Conservation (phyloP, 2,888 invertebrate genomes). For the Nemotelus nigrinus region DNA sequence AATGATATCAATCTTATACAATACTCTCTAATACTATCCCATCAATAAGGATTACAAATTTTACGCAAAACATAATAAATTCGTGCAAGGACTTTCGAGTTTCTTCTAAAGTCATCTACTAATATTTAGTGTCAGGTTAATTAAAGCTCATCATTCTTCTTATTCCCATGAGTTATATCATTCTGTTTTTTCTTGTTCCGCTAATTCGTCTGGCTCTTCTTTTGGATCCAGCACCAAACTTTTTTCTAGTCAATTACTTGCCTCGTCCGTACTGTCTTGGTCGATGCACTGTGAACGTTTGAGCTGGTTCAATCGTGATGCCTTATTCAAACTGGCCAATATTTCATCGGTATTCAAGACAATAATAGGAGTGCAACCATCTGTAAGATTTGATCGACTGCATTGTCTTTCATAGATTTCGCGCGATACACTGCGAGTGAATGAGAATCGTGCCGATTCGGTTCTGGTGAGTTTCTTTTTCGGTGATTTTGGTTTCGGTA, state of each 20-base stretch:
- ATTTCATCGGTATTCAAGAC: conserved; percentile 62
- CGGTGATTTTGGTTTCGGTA: conserved; percentile 53
- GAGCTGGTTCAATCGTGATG: conserved; percentile 52
- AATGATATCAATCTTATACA: too few relatives aligned
- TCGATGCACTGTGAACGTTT: conserved; percentile 53
- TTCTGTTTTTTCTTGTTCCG: too few relatives aligned
- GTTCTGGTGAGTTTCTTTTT: conserved; percentile 64
- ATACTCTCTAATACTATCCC: too few relatives aligned
- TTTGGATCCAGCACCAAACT: background rate
- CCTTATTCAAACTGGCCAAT: conserved; percentile 60
- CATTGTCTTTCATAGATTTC: conserved; percentile 63
- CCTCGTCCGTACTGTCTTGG: conserved; percentile 62
- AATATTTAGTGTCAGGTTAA: too few relatives aligned
- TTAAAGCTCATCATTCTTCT: too few relatives aligned
- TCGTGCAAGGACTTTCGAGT: too few relatives aligned
- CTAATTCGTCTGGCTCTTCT: too few relatives aligned
- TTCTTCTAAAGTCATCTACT: too few relatives aligned
- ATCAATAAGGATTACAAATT: too few relatives aligned
- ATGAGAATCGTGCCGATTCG: conserved; percentile 64
- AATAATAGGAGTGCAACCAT: conserved; percentile 64
- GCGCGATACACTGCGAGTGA: conserved; percentile 64
- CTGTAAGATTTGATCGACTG: conserved; percentile 61
- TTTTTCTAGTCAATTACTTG: conserved; percentile 58
- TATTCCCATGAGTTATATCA: too few relatives aligned
- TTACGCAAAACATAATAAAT: too few relatives aligned